Evolutionary conservation across 2,113 vertebrate species (phyloP).

Genomic region (Cyanoliseus patagonus): DNA sequence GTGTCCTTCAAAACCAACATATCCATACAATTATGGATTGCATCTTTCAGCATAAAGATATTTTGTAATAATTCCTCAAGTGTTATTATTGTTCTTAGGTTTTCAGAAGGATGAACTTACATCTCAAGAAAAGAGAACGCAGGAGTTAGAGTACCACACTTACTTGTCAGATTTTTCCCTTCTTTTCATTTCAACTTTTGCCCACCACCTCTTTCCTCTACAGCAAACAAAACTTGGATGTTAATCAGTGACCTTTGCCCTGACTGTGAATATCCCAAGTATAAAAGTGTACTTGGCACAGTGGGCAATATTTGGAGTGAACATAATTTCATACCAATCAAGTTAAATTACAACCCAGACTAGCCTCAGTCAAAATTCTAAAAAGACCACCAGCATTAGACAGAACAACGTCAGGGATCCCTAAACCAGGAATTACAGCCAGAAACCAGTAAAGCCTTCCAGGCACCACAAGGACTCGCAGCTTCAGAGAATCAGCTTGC

Average conservation of each 20-base stretch:
- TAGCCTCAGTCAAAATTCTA: slow-evolving; percentile 16
- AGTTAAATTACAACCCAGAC: slow-evolving; percentile 49
- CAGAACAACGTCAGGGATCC: neutral
- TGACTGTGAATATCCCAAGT: neutral
- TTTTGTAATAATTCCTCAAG: neutral
- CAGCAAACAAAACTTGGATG: neutral
- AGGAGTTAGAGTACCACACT: neutral
- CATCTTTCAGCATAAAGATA: neutral
- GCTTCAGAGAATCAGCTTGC: neutral
- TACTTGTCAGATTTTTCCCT: neutral
- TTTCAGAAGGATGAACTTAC: neutral
- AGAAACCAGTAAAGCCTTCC: neutral
- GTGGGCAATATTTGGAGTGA: neutral
- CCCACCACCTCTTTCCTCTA: neutral
- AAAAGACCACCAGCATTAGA: neutral
- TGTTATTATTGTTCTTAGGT: neutral
- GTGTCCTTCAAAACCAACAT: neutral
- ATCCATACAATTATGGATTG: neutral
- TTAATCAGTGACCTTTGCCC: slow-evolving; percentile 34
- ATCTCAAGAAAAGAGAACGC: neutral
- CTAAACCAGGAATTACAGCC: neutral
- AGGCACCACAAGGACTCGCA: neutral
- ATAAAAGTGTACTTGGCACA: neutral
- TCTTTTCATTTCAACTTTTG: neutral
- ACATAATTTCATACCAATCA: slow-evolving; percentile 33